These are phyloP conservation scores for Iguana delicatissima DNA, from an alignment of 2,797 vertebrate species.

Conservation along the genomic window DNA sequence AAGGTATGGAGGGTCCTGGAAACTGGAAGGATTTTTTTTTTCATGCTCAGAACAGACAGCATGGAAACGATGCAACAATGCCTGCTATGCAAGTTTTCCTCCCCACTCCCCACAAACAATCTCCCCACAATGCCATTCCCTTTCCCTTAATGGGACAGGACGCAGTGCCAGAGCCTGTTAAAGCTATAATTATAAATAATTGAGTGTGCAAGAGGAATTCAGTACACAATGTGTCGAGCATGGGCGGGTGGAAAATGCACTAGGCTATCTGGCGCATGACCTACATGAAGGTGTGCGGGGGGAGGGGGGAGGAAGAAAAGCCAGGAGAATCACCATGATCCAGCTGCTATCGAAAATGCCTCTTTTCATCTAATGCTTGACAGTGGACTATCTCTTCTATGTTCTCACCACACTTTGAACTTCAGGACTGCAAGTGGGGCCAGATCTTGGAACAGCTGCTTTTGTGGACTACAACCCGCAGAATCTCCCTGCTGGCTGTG, in stretches of 20 bases:
- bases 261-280: slow-evolving; percentile 28
- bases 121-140: background rate
- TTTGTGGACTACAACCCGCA: too few relatives aligned
- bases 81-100: background rate
- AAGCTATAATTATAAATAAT: slow-evolving; percentile 50
- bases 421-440: background rate
- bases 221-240: background rate
- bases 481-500: too few relatives aligned
- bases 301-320: background rate
- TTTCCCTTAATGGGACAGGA: slow-evolving; percentile 20
- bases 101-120: background rate
- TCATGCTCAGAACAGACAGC: too few relatives aligned
- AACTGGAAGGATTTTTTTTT: background rate
- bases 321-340: background rate
- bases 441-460: too few relatives aligned
- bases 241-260: slow-evolving; percentile 22
- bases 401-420: background rate
- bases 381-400: background rate
- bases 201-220: background rate
- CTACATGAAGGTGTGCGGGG: background rate
- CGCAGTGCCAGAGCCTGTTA: background rate
- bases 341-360: background rate
- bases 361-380: background rate
- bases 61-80: background rate
- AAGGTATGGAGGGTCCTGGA: background rate